Percentiles rank a stretch among this genome's conserved stretches.
Evolutionary conservation across 2,113 vertebrate species (phyloP).

Genomic region (Salvelinus alpinus): DNA sequence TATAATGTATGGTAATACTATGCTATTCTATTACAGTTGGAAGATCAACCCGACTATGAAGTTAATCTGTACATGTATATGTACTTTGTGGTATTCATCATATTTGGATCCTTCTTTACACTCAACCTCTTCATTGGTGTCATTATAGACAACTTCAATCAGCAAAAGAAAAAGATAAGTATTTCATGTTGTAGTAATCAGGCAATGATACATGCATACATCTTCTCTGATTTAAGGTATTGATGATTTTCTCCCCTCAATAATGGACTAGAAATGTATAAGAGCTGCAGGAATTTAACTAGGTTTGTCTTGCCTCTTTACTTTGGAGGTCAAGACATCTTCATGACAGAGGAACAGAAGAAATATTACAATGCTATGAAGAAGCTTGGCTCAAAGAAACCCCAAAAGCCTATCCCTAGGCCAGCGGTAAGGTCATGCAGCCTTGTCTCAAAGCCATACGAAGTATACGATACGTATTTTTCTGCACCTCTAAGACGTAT

Average conservation of each 20-base stretch:
- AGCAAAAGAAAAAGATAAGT: conserved; percentile 99
- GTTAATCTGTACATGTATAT: conserved; percentile 83
- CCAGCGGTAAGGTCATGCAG: conserved; percentile 74
- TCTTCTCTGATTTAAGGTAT: no score
- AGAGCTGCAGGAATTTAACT: conserved; percentile 70
- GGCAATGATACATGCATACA: not conserved
- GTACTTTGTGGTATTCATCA: conserved; percentile 96
- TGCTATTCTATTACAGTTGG: conserved; percentile 65
- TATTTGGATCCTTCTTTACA: conserved; percentile 96
- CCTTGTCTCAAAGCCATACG: no score
- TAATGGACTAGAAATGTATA: no score
- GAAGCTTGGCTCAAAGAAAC: conserved; percentile 92
- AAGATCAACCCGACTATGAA: conserved; percentile 86
- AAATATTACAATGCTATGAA: conserved; percentile 98
- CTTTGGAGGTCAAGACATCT: conserved; percentile 90
- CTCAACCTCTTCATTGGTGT: conserved; percentile 98
- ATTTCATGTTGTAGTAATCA: conserved; percentile 33
- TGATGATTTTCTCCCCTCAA: no score
- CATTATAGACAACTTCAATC: conserved; percentile 99
- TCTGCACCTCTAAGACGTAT: no score
- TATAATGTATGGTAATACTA: not conserved
- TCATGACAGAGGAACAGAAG: conserved; percentile 97
- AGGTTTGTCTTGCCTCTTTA: conserved; percentile 66
- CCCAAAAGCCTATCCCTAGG: conserved; percentile 91
- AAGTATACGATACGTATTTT: no score